Evolutionary conservation across 2,113 vertebrate genomes (phyloP).

Genomic region (Sylvia atricapilla): DNA sequence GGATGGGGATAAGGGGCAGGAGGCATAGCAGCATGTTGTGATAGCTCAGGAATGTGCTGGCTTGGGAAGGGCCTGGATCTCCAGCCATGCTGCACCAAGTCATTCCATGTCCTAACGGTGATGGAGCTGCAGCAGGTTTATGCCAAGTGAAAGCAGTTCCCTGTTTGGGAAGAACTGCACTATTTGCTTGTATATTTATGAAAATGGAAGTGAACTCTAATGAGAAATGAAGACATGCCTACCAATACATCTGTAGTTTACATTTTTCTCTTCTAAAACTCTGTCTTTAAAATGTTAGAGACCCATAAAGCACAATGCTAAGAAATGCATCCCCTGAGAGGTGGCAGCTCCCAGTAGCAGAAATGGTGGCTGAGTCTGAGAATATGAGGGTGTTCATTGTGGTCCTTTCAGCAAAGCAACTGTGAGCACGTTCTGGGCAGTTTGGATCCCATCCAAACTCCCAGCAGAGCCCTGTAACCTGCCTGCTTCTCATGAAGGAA

Average conservation of each 20-base stretch:
- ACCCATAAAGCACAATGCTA: not conserved
- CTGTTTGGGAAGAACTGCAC: not conserved
- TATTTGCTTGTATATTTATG: not conserved
- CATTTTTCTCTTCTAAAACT: not conserved
- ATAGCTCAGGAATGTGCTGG: not conserved
- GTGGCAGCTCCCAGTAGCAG: not conserved
- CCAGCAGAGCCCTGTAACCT: not conserved
- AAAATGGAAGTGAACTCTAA: not conserved
- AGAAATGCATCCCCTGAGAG: not conserved
- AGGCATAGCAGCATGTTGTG: not conserved
- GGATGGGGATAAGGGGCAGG: no score
- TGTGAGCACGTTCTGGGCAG: not conserved
- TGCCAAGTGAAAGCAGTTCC: not conserved
- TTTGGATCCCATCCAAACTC: not conserved
- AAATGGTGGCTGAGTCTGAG: not conserved
- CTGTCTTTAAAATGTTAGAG: not conserved
- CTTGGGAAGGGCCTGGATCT: not conserved
- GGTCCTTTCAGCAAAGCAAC: not conserved
- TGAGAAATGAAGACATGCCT: not conserved
- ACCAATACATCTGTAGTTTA: not conserved
- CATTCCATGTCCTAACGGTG: not conserved
- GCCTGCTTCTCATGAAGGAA: not conserved
- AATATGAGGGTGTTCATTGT: not conserved
- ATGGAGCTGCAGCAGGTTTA: not conserved
- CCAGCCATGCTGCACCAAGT: not conserved